phyloP scores from a whole-genome alignment of 2,113 vertebrate species.

The Tyrannus savana region DNA sequence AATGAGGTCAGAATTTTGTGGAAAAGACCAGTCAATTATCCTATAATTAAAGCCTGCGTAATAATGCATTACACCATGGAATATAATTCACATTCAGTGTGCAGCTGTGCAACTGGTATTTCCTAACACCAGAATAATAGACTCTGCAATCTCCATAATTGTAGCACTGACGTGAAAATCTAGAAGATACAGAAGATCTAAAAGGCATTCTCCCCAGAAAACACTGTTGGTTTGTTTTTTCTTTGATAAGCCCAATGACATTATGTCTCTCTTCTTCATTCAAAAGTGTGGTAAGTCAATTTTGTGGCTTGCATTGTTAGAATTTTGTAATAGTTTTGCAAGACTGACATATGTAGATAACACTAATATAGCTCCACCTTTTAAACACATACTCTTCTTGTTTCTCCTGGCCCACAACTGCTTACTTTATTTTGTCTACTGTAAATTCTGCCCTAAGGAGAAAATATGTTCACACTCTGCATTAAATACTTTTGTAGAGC shows the following conservation, averaged over 20 bases:
- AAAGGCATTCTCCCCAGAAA: neutral
- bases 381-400: neutral
- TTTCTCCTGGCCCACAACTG: conserved; percentile 10
- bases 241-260: conserved; percentile 26
- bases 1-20: conserved; percentile 63
- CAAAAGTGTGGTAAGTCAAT: neutral
- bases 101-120: conserved; percentile 55
- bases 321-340: conserved; percentile 37
- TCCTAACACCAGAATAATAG: conserved; percentile 54
- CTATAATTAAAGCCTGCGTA: conserved; percentile 54
- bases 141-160: conserved; percentile 52
- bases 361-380: neutral
- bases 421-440: neutral
- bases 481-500: neutral
- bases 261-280: neutral
- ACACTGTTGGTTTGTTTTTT: neutral
- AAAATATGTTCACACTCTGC: neutral
- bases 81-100: conserved; percentile 45
- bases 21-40: conserved; percentile 57
- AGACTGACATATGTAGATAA: neutral
- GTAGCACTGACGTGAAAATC: conserved; percentile 13
- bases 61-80: conserved; percentile 56
- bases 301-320: neutral
- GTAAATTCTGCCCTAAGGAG: neutral
- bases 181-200: conserved; percentile 3